These are phyloP conservation scores for Dasyornis broadbenti DNA, from an alignment of 2,113 vertebrate species.

Conservation along the genomic window DNA sequence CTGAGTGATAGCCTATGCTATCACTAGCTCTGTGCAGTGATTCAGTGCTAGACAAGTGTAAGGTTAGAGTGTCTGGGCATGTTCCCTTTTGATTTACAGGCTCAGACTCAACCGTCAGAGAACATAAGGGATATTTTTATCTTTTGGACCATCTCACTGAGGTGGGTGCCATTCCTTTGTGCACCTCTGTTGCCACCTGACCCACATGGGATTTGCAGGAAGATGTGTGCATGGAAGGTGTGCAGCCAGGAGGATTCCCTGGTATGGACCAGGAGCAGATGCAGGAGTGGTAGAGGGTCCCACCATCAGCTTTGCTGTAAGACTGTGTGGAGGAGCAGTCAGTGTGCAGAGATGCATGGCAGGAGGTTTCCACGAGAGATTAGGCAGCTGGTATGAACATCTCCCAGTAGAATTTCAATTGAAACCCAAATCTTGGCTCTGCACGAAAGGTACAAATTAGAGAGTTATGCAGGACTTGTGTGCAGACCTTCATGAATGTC, in stretches of 20 bases:
- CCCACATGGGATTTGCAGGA: fast-evolving
- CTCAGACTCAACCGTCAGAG: not conserved
- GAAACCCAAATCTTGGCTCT: not conserved
- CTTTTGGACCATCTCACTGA: not conserved
- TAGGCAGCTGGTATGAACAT: not conserved
- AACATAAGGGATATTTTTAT: not conserved
- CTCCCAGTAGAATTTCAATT: not conserved
- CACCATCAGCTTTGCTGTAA: not conserved
- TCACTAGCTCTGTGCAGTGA: not conserved
- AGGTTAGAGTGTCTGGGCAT: not conserved
- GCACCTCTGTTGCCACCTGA: not conserved
- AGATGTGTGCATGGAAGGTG: not conserved
- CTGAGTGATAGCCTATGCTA: too few species aligned
- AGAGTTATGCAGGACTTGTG: not conserved
- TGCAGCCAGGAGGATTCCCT: not conserved
- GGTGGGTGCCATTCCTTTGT: not conserved
- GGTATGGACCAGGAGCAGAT: not conserved
- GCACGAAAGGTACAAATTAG: not conserved
- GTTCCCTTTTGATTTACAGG: not conserved
- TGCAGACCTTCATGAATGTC: not conserved
- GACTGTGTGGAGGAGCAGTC: not conserved
- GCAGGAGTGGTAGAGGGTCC: not conserved
- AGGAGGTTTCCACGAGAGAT: not conserved
- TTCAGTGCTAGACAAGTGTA: not conserved
- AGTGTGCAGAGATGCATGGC: not conserved